Evolutionary conservation across 2,797 vertebrate genomes (phyloP), one percentile per base, ranked within the genome.

Genomic region (Lepilemur ruficaudatus): DNA sequence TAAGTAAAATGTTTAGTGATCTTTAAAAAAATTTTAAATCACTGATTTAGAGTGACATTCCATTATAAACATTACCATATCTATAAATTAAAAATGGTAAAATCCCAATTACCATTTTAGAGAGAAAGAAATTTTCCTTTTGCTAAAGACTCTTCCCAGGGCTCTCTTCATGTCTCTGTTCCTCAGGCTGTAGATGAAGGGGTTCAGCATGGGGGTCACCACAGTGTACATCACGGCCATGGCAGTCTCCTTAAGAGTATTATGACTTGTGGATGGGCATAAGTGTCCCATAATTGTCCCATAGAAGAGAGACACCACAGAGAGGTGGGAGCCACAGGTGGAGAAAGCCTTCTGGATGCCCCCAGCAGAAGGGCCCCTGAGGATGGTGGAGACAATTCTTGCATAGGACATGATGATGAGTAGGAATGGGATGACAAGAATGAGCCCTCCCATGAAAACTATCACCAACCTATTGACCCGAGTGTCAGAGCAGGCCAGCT

Each of bases 181-280:
- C 18, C 95, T 96, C 32, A 96, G 93, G 30, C 92, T 96, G 30
- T 96, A 96, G n/a, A 96, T 95, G 85, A 97, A 97, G 18, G 95
- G 94, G 13, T 95, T 97, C 85, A 96, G 43, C 65, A 96, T 78
- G 32, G 93, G 96, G 0, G 96, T 96, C 52, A 96, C 76, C 65
- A 84, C 69, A 9, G 91, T 96, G 78, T 96, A 95, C 89, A 97
- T 91, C 52, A 97, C 7, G 28, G 89, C 76, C 75, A 93, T 55
- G 43, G 94, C n/a, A 11, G 85, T 89, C 4, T 86, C 79, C 67
- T 91, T 95, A 32, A 82, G 14, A 22, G 84, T 70, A 2, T 82
- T 50, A 48, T 82, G 90, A 61, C 50, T 81, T 5, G 46, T 48
- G 7, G 32, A 93, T 11, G 95, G 86, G 38, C 80, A 92, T 48